Percentiles rank a stretch among this genome's conserved stretches.
These are phyloP conservation scores for Resseliella maxima DNA, from an alignment of 2,888 invertebrate genomes.

Conservation along the genomic window DNA sequence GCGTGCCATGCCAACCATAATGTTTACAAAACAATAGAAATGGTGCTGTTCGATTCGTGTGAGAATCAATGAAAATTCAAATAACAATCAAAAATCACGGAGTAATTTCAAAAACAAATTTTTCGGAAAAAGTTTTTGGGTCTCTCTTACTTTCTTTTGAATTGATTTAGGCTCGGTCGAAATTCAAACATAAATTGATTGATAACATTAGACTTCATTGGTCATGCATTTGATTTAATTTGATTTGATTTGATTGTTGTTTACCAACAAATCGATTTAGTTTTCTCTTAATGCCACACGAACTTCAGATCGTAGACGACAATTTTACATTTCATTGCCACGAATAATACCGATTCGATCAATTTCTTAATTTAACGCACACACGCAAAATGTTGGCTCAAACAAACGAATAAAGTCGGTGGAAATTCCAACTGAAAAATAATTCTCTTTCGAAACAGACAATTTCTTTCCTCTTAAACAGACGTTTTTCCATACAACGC, in stretches of 20 bases:
- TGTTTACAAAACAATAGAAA: not conserved
- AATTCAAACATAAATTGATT: too few species aligned
- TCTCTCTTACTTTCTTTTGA: too few species aligned
- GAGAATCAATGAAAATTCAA: too few species aligned
- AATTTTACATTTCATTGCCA: not conserved
- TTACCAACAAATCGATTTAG: not conserved
- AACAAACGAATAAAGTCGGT: too few species aligned
- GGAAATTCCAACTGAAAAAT: too few species aligned
- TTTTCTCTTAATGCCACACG: not conserved
- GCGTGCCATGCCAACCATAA: not conserved
- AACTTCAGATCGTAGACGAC: not conserved
- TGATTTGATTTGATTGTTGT: not conserved
- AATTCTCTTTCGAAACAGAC: too few species aligned
- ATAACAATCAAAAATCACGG: too few species aligned
- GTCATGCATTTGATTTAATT: not conserved
- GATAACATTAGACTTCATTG: not conserved
- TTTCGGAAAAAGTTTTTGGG: too few species aligned
- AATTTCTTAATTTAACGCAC: conserved; percentile 4
- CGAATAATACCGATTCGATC: not conserved
- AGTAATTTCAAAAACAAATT: too few species aligned
- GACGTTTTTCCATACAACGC: too few species aligned
- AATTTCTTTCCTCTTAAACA: too few species aligned
- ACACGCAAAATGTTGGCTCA: not conserved
- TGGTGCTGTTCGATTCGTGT: too few species aligned
- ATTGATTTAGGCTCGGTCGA: not conserved